phyloP scores from a whole-genome alignment of 2,888 invertebrate genomes.

The Gortyna flavago region DNA sequence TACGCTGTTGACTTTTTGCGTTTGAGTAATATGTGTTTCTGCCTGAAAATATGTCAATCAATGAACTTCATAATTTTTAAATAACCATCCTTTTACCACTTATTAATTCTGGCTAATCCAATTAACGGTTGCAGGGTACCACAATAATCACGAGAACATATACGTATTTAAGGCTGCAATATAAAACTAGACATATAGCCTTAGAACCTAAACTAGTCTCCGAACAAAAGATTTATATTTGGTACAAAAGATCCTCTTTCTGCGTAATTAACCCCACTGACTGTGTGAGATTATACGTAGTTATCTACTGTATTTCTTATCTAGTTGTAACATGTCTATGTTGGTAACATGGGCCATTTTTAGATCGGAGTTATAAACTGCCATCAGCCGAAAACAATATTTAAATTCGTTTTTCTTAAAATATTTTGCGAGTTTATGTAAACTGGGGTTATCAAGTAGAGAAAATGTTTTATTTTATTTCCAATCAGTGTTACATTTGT shows the following conservation, averaged over 20 bases:
- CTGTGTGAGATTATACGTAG: constrained; percentile 25
- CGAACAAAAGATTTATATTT: constrained; percentile 44
- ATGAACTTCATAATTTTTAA: too few relatives aligned
- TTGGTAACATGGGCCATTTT: neutral
- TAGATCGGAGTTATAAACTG: neutral
- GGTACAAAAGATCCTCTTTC: constrained; percentile 28
- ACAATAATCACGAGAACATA: neutral
- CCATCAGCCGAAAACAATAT: neutral
- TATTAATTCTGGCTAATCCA: neutral
- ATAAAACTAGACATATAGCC: neutral
- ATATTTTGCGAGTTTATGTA: constrained; percentile 3
- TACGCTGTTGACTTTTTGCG: neutral
- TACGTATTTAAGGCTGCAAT: neutral
- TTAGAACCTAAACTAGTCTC: neutral
- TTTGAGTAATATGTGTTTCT: neutral
- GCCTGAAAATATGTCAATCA: neutral
- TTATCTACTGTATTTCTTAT: neutral
- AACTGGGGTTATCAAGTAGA: neutral
- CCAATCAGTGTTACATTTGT: neutral
- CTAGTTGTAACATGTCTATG: too few relatives aligned
- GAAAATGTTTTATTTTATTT: neutral
- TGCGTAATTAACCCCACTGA: constrained; percentile 39
- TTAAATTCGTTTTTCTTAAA: neutral
- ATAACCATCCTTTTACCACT: neutral
- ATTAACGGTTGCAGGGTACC: neutral